Evolutionary conservation across 2,888 invertebrate genomes (phyloP).

Genomic region (Acrocera orbiculus): DNA sequence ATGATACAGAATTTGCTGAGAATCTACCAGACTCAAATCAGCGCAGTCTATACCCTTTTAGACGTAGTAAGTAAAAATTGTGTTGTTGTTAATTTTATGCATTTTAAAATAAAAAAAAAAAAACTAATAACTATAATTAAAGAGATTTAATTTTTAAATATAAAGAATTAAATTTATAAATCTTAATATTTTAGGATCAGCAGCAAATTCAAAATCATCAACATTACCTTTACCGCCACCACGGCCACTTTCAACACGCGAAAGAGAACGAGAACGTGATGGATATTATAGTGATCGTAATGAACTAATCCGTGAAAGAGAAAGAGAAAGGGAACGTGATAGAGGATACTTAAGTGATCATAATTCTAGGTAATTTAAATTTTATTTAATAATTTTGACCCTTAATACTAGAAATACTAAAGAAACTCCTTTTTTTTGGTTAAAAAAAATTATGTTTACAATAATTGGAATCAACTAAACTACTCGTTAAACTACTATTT

Average conservation of each 20-base stretch:
- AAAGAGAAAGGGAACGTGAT: conserved; percentile 51
- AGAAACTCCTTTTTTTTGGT: no score
- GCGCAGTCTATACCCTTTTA: conserved; percentile 67
- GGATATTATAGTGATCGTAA: conserved; percentile 82
- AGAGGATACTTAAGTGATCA: conserved; percentile 63
- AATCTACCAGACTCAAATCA: conserved; percentile 69
- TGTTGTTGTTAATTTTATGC: no score
- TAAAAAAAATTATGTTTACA: no score
- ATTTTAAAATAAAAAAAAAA: no score
- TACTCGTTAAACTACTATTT: no score
- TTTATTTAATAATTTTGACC: conserved; percentile 1
- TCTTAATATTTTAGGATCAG: conserved; percentile 33
- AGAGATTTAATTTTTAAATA: no score
- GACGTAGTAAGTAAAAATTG: conserved; percentile 55
- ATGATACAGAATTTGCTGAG: conserved; percentile 60
- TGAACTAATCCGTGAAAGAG: conserved; percentile 59
- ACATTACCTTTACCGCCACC: conserved; percentile 65
- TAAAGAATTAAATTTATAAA: background rate
- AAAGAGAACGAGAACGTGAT: conserved; percentile 45
- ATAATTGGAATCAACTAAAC: no score
- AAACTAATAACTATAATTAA: no score
- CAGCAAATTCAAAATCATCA: conserved; percentile 62
- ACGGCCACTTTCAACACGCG: conserved; percentile 39
- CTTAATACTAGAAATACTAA: no score
- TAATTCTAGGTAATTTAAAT: conserved; percentile 42